A percentile compares a stretch with the other conserved stretches of the same genome.
phyloP scores from a whole-genome alignment of 2,888 invertebrate species.

The Caenorhabditis plicata region DNA sequence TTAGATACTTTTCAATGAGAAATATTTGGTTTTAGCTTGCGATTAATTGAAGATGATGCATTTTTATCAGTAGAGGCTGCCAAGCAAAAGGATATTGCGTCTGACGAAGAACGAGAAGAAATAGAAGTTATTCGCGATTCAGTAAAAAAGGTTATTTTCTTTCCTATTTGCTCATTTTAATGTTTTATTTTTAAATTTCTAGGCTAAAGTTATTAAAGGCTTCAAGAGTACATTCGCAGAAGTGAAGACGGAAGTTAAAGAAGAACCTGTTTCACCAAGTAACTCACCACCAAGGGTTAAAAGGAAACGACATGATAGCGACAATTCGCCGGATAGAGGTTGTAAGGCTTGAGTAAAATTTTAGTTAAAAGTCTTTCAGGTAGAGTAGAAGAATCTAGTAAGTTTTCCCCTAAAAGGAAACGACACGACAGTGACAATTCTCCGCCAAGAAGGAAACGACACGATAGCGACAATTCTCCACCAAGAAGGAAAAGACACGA shows the following conservation, averaged over 20 bases:
- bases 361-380: too few relatives aligned
- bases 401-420: not conserved
- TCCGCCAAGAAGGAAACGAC: not conserved
- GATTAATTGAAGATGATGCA: constrained; percentile 50
- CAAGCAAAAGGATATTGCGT: constrained; percentile 23
- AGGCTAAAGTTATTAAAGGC: constrained; percentile 21
- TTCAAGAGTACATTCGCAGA: constrained; percentile 29
- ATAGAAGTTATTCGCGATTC: constrained; percentile 34
- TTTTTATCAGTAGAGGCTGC: constrained; percentile 42
- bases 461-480: constrained; percentile 6
- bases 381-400: not conserved
- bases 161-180: not conserved
- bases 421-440: constrained; percentile 6
- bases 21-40: constrained; percentile 33
- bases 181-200: too few relatives aligned
- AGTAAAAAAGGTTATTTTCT: constrained; percentile 14
- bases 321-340: not conserved
- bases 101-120: constrained; percentile 38
- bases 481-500: constrained; percentile 6
- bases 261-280: constrained; percentile 13
- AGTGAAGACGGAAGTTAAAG: constrained; percentile 16
- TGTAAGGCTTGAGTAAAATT: too few relatives aligned
- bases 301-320: not conserved
- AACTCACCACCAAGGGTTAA: constrained; percentile 12
- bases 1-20: not conserved